Evolutionary conservation across 2,113 vertebrate species (phyloP).

Genomic region (Halcyon malimbica): DNA sequence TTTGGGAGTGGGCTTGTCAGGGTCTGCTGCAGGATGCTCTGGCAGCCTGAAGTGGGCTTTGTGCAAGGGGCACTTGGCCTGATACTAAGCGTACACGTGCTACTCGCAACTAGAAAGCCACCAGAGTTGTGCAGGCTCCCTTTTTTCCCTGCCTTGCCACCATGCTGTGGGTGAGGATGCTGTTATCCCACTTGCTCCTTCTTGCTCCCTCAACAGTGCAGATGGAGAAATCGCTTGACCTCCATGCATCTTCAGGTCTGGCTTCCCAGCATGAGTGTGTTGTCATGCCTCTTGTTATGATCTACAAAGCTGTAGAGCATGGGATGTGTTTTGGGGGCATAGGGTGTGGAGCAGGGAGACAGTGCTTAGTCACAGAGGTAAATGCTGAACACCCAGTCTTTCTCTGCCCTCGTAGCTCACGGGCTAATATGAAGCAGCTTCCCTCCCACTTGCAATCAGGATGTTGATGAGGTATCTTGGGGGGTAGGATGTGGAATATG

Average conservation of each 20-base stretch:
- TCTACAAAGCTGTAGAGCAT: neutral
- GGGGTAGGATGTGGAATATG: neutral
- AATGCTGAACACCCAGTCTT: neutral
- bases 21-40: neutral
- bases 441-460: neutral
- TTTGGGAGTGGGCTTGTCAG: neutral
- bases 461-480: neutral
- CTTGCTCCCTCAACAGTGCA: neutral
- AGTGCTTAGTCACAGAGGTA: neutral
- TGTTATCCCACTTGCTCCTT: neutral
- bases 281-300: neutral
- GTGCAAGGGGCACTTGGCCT: neutral
- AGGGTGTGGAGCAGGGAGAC: neutral
- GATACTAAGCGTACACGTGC: neutral
- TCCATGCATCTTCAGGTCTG: neutral
- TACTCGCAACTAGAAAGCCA: neutral
- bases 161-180: neutral
- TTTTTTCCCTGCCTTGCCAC: neutral
- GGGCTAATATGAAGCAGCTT: neutral
- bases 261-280: neutral
- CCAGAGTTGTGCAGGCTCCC: neutral
- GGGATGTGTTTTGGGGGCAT: neutral
- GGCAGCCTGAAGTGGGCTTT: neutral
- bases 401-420: neutral
- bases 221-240: neutral